Conservation (phyloP, 2,888 invertebrate species). For the Volucella zonaria region DNA sequence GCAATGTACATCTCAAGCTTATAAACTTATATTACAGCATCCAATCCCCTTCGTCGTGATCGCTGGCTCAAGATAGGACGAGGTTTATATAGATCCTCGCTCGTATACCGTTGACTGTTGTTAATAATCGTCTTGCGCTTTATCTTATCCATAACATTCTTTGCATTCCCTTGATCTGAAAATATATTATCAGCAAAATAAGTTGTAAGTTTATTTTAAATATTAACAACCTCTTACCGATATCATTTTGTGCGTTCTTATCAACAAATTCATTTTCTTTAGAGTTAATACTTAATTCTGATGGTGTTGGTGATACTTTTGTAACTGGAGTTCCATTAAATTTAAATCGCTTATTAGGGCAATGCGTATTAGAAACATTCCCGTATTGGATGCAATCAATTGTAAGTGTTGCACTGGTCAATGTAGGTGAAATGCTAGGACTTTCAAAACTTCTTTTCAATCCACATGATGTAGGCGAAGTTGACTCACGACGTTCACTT, state of each 20-base stretch:
- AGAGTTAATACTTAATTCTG: conserved; percentile 80
- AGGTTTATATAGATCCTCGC: conserved; percentile 89
- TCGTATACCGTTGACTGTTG: conserved; percentile 85
- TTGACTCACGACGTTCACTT: conserved; percentile 22
- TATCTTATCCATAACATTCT: conserved; percentile 45
- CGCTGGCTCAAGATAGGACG: conserved; percentile 85
- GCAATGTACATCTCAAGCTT: no score
- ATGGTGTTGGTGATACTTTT: conserved; percentile 80
- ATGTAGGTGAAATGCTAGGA: conserved; percentile 17
- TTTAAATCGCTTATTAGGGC: conserved; percentile 58
- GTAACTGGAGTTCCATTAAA: conserved; percentile 50
- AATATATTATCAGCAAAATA: background rate
- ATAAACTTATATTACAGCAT: conserved; percentile 74
- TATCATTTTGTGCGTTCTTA: conserved; percentile 72
- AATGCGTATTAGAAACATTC: conserved; percentile 34
- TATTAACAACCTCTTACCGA: conserved; percentile 68
- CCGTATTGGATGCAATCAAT: conserved; percentile 75
- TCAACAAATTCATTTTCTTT: conserved; percentile 80
- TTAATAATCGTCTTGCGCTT: conserved; percentile 61
- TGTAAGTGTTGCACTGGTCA: conserved; percentile 70
- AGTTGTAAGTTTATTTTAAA: background rate
- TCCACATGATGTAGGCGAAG: conserved; percentile 29
- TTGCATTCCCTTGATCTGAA: conserved; percentile 27
- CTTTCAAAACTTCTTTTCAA: conserved; percentile 32
- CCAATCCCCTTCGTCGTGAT: conserved; percentile 83